Conservation (phyloP, 2,113 vertebrate genomes). For the Xenopus tropicalis region DNA sequence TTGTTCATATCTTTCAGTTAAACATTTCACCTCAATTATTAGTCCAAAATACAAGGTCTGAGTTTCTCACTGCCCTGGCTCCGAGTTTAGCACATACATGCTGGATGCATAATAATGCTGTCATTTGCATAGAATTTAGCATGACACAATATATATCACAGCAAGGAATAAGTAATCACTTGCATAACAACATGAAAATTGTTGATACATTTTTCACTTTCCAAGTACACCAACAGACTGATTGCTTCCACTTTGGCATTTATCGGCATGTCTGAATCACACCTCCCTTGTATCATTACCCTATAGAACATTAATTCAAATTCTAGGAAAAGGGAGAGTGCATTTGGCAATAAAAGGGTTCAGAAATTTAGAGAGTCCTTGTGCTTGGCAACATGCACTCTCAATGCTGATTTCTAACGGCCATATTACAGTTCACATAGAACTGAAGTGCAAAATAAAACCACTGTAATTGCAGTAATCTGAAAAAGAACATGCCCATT, state of each 20-base stretch:
- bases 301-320: too few species aligned
- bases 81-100: background rate
- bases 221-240: too few species aligned
- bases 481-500: constrained; percentile 1
- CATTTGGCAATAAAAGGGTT: background rate
- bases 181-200: background rate
- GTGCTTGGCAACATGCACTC: background rate
- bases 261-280: background rate
- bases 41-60: too few species aligned
- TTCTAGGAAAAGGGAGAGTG: background rate
- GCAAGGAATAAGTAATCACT: background rate
- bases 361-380: background rate
- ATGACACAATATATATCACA: background rate
- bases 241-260: background rate
- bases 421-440: constrained; percentile 2
- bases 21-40: too few species aligned
- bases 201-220: too few species aligned
- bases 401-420: background rate
- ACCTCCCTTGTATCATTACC: background rate
- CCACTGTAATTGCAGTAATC: constrained; percentile 10
- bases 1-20: too few species aligned
- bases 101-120: background rate
- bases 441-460: constrained; percentile 27
- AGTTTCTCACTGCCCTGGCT: too few species aligned
- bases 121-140: background rate